Evolutionary conservation across 2,888 invertebrate species (phyloP), one percentile per base, ranked within the genome.

Genomic region (Cephus rjabovi): DNA sequence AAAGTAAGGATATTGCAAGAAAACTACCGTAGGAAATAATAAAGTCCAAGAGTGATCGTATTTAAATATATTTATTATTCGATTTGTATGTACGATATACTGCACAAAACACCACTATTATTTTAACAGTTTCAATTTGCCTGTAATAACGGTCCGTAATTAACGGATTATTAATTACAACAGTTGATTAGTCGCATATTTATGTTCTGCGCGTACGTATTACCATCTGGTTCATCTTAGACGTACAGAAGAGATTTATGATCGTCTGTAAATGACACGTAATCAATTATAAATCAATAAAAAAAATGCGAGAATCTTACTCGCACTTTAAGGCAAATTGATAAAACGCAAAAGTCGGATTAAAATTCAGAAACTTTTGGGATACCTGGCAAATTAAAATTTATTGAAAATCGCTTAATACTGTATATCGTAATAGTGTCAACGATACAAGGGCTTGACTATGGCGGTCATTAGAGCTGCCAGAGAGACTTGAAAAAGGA

Each of bases 21-120:
- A 70, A 40, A 35, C 35, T n/a, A 56, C 3, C 33, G 33, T 34
- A 23, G 12, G 3, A n/a, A n/a, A 75, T 12, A 69, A 69, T 56
- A 56, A 56, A 56, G 1, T 56, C 6, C n/a, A 75, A 69, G 4
- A 4, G 31, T 31, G 30, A 73, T 74, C 37, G 73, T 79, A 79
- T 79, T 79, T 74, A 79, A 79, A 79, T 79, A 79, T 79, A 79
- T 80, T 79, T 76, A 77, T 79, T 81, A 79, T 81, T 79, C 78
- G 79, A 74, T 75, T 79, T 71, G 77, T 75, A 78, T 73, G 70
- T 77, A 78, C 76, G 79, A 77, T 73, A 73, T 77, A 76, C 73
- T 40, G 73, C 75, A 75, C 34, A 74, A 37, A 74, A 77, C 76
- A 70, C 74, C 73, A 37, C 15, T 76, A 76, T 76, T 73, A 30